Base-by-base conservation (phyloP, 2,888 invertebrate genomes). In the Eristalinus aeneus region DNA sequence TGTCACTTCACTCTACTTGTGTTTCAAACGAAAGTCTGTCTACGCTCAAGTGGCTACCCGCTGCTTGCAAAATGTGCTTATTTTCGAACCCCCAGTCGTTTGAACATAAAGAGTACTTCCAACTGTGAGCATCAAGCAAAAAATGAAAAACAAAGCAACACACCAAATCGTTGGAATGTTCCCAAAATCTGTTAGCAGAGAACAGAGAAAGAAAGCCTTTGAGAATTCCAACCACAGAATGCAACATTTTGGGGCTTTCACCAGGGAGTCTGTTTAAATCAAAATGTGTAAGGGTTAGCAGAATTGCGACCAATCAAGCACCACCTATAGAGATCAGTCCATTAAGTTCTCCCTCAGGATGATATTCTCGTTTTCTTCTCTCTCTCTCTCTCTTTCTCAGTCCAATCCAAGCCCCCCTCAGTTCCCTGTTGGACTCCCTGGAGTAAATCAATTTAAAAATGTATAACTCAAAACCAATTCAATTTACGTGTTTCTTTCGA, bases 381-480 rank as follows among this genome's bases (percentile, higher is more conserved):
- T 46, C 6, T 46, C 16, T 46, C 16, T 46, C 16, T 16, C 8
- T 46, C 46, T 16, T 8, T 16, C 16, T 46, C 46, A 53, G 60
- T 65, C 71, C 78, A 83, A 79, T 79, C 75, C 31, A 32, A 53
- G 39, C 69, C 11, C 5, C 23, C 5, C 23, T 23, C 11, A 5
- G 27, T 27, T 5, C 27, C 27, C 27, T 11, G 4, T 54, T 54
- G 36, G 65, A 36, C 74, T 39, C 31, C 65, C 71, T 72, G 39
- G 53, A 69, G 80, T 80, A 76, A 85, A 85, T 85, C 84, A 85
- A 65, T 72, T 79, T 61, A 54, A 71, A 80, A 84, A 79, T 71
- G 71, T 75, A 75, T 79, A 77, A 81, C 73, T 73, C 81, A 63
- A 63, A 81, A 72, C 64, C 76, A 69, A 81, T 81, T 77, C 77